phyloP scores from a whole-genome alignment of 2,888 invertebrate genomes.

The Magallana nippona region DNA sequence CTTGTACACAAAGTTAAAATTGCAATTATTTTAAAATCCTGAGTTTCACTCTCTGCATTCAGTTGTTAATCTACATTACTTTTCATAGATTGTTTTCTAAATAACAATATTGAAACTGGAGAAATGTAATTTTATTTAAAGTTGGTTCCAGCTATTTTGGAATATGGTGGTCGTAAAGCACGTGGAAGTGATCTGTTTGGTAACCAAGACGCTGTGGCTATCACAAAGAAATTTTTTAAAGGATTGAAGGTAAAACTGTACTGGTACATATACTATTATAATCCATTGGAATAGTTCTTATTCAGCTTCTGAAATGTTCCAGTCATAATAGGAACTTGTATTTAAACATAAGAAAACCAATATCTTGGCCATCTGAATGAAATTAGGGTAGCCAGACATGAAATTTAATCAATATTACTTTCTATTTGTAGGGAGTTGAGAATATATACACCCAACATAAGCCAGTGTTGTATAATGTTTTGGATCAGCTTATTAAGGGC shows the following conservation, averaged over 20 bases:
- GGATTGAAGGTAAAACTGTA: slow-evolving; percentile 85
- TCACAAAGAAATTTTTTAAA: slow-evolving; percentile 89
- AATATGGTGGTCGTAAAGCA: slow-evolving; percentile 91
- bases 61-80: too few species aligned
- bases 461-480: slow-evolving; percentile 92
- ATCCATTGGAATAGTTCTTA: too few species aligned
- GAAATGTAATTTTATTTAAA: slow-evolving; percentile 51
- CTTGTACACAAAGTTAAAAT: too few species aligned
- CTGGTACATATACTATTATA: too few species aligned
- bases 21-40: too few species aligned
- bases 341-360: background rate
- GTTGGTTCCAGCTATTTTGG: slow-evolving; percentile 86
- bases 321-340: too few species aligned
- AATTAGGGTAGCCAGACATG: background rate
- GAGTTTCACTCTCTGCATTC: too few species aligned
- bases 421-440: slow-evolving; percentile 88
- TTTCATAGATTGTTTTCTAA: too few species aligned
- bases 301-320: too few species aligned
- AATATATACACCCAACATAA: slow-evolving; percentile 99
- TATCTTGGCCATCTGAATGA: background rate
- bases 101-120: too few species aligned
- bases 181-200: slow-evolving; percentile 91
- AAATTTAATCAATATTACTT: too few species aligned
- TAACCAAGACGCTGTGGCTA: slow-evolving; percentile 90
- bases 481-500: slow-evolving; percentile 94